These are phyloP conservation scores for Myotis yumanensis DNA, from an alignment of 2,113 vertebrate species.

Conservation along the genomic window DNA sequence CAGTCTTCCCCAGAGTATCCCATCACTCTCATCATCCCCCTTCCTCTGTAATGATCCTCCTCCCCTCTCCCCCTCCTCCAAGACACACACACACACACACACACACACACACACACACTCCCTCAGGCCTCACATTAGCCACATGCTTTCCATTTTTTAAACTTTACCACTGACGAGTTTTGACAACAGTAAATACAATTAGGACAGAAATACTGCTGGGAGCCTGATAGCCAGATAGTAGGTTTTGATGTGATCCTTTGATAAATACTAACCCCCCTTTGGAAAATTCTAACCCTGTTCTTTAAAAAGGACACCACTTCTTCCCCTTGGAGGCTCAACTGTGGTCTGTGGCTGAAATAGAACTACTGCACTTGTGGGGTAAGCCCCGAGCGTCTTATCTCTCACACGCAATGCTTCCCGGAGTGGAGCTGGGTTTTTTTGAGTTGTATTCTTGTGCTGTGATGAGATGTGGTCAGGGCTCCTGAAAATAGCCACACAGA, in stretches of 20 bases:
- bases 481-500: slow-evolving; percentile 57
- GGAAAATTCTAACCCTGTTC: slow-evolving; percentile 41
- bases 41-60: not conserved
- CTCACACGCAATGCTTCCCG: not conserved
- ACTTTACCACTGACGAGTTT: not conserved
- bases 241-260: not conserved
- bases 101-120: not conserved
- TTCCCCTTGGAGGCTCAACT: not conserved
- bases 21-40: not conserved
- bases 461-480: not conserved
- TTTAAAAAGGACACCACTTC: not conserved
- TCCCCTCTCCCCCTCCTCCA: rapidly evolving
- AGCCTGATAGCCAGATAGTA: not conserved
- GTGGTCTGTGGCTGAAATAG: not conserved
- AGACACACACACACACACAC: not conserved
- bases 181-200: not conserved
- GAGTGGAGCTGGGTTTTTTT: slow-evolving; percentile 3
- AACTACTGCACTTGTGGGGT: not conserved
- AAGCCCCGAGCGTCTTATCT: not conserved
- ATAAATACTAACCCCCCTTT: rapidly evolving
- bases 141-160: not conserved
- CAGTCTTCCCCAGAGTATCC: not conserved
- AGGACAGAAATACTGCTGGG: not conserved
- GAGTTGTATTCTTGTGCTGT: rapidly evolving
- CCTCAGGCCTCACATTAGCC: not conserved